phyloP scores from a whole-genome alignment of 2,113 vertebrate species.

The Bufo gargarizans region DNA sequence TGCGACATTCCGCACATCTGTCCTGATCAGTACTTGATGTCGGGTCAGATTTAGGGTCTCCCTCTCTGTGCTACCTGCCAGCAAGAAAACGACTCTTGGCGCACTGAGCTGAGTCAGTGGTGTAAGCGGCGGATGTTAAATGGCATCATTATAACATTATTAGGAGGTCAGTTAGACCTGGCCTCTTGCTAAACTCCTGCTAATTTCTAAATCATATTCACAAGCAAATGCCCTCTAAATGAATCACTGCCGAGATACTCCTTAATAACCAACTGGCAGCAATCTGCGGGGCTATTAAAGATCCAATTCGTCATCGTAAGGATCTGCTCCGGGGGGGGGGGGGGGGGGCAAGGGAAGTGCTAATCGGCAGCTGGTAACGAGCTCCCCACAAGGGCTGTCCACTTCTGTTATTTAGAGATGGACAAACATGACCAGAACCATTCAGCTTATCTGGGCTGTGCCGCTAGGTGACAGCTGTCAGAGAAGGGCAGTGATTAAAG shows the following conservation, averaged over 20 bases:
- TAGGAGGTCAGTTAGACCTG: slow-evolving; percentile 94
- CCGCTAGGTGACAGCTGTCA: background rate
- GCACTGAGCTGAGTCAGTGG: slow-evolving; percentile 74
- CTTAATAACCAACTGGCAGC: slow-evolving; percentile 98
- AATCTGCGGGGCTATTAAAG: slow-evolving; percentile 84
- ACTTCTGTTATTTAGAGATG: slow-evolving; percentile 60
- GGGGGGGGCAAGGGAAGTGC: slow-evolving; percentile 70
- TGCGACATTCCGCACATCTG: slow-evolving; percentile 47
- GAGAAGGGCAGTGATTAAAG: background rate
- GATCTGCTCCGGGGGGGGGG: slow-evolving; percentile 80
- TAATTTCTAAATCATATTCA: slow-evolving; percentile 97
- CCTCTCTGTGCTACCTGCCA: slow-evolving; percentile 47
- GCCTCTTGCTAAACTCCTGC: slow-evolving; percentile 94
- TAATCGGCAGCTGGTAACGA: slow-evolving; percentile 74
- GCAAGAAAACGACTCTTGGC: slow-evolving; percentile 10
- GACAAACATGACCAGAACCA: slow-evolving; percentile 27
- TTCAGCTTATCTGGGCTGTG: slow-evolving; percentile 16
- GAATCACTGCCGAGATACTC: slow-evolving; percentile 97
- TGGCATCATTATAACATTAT: slow-evolving; percentile 98
- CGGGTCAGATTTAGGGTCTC: slow-evolving; percentile 40
- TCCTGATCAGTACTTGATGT: slow-evolving; percentile 48
- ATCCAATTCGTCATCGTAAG: slow-evolving; percentile 98
- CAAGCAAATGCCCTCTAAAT: slow-evolving; percentile 94
- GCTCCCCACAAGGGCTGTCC: slow-evolving; percentile 61
- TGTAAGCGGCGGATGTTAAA: slow-evolving; percentile 90